Percentiles rank a stretch among this genome's conserved stretches.
Conservation (phyloP, 2,888 invertebrate genomes). For the Omphaloscelis lunosa region DNA sequence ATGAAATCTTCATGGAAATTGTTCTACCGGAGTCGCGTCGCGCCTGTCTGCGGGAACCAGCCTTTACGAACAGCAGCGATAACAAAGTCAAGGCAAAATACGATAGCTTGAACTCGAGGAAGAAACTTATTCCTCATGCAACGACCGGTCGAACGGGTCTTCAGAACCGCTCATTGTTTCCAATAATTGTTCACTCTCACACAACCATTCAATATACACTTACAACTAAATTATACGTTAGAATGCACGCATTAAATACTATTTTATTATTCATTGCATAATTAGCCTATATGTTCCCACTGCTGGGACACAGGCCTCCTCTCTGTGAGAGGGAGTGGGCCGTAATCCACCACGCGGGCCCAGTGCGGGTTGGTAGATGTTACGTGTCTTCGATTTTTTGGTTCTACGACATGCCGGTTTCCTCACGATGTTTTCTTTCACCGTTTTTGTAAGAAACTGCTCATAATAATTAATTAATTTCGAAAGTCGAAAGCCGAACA, state of each 20-base stretch:
- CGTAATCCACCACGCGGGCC: no score
- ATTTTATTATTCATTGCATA: constrained; percentile 32
- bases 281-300: no score
- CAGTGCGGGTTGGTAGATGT: no score
- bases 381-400: no score
- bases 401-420: no score
- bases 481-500: constrained; percentile 46
- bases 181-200: constrained; percentile 63
- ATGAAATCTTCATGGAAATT: background rate
- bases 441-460: constrained; percentile 21
- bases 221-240: constrained; percentile 53
- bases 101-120: constrained; percentile 47
- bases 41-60: background rate
- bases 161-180: constrained; percentile 58
- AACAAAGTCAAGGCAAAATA: constrained; percentile 65
- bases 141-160: constrained; percentile 61
- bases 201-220: constrained; percentile 41
- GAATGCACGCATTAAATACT: constrained; percentile 26
- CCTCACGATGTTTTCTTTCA: no score
- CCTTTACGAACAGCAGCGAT: constrained; percentile 30
- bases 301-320: no score
- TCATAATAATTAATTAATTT: constrained; percentile 43
- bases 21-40: background rate
- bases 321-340: no score
- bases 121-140: constrained; percentile 46